Evolutionary conservation across 2,797 vertebrate species (phyloP).

Genomic region (Glyptemys insculpta): DNA sequence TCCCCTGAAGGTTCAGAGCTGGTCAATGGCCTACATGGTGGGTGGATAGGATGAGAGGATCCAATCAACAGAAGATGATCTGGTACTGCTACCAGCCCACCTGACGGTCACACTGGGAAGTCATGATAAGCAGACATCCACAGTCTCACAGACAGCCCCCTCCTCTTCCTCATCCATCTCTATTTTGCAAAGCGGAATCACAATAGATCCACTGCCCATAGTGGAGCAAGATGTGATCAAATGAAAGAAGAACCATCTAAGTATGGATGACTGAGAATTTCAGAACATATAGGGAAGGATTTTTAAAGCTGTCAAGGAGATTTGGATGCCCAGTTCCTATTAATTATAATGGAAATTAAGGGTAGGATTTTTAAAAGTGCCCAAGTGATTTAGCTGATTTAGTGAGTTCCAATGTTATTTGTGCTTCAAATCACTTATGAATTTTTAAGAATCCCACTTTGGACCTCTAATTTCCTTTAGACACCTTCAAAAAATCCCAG

Average conservation of each 20-base stretch:
- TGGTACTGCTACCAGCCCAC: too few relatives aligned
- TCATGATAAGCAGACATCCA: not conserved
- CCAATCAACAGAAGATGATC: not conserved
- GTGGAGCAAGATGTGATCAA: fast-evolving
- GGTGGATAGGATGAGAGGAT: fast-evolving
- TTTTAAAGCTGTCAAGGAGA: not conserved
- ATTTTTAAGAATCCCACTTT: not conserved
- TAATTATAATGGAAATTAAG: not conserved
- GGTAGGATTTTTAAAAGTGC: not conserved
- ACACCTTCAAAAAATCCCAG: not conserved
- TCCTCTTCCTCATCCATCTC: not conserved
- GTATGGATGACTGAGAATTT: not conserved
- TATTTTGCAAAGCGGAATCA: not conserved
- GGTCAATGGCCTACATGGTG: fast-evolving
- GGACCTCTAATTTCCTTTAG: not conserved
- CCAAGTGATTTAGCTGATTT: not conserved
- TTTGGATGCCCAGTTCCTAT: not conserved
- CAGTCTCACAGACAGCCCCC: not conserved
- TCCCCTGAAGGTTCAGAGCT: not conserved
- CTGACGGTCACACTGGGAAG: not conserved
- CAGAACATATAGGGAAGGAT: not conserved
- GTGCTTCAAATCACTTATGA: fast-evolving
- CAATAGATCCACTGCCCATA: not conserved
- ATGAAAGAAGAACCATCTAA: not conserved
- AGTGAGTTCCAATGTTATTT: not conserved